Evolutionary conservation across 1,140 invertebrate genomes (phyloP).

Genomic region (Ditylenchus dipsaci): DNA sequence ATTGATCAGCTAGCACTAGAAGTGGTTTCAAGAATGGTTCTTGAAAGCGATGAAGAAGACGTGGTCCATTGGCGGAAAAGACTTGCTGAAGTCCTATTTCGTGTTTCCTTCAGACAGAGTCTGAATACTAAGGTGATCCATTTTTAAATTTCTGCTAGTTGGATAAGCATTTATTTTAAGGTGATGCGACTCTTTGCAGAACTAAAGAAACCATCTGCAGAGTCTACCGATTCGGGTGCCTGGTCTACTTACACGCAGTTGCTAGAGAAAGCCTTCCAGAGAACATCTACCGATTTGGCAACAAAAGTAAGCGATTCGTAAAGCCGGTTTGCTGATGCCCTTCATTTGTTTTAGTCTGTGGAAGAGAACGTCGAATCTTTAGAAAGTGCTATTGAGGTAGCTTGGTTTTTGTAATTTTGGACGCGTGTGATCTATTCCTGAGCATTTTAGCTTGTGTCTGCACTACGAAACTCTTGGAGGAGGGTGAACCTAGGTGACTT

Average conservation of each 20-base stretch:
- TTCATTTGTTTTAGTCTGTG: not conserved
- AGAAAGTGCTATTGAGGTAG: not conserved
- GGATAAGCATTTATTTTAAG: constrained; percentile 12
- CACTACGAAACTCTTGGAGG: constrained; percentile 7
- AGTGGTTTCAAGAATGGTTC: constrained; percentile 3
- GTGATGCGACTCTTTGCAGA: constrained; percentile 21
- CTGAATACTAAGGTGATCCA: constrained; percentile 11
- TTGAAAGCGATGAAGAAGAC: not conserved
- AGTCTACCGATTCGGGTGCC: not conserved
- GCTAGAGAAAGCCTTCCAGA: constrained; percentile 19
- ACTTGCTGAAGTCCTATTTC: constrained; percentile 6
- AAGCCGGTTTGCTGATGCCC: not conserved
- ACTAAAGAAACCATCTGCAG: constrained; percentile 13
- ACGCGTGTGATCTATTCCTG: too few species aligned
- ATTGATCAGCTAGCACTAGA: constrained; percentile 20
- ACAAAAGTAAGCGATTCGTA: not conserved
- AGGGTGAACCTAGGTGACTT: not conserved
- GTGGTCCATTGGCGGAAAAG: not conserved
- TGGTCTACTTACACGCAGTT: constrained; percentile 18
- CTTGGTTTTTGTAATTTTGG: too few species aligned
- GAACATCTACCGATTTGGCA: not conserved
- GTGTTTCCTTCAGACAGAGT: constrained; percentile 13
- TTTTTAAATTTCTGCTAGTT: not conserved
- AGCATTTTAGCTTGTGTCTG: not conserved
- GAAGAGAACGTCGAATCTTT: not conserved